phyloP scores from a whole-genome alignment of 2,888 invertebrate genomes.

The Drosophila robusta region DNA sequence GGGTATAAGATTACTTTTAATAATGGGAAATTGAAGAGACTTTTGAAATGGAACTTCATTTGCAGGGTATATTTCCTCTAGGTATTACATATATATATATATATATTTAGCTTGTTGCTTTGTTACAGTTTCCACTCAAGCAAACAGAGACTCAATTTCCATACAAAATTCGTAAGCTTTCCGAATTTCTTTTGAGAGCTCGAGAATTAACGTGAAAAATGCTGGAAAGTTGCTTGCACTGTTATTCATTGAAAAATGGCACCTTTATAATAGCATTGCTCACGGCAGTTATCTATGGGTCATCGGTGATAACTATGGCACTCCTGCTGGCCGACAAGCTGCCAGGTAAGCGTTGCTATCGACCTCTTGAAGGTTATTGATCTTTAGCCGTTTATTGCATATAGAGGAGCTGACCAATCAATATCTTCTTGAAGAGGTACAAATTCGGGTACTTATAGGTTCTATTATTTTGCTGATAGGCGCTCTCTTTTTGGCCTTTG shows the following conservation, averaged over 20 bases:
- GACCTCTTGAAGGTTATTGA: too few species aligned
- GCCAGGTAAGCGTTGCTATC: conserved; percentile 23
- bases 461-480: conserved; percentile 6
- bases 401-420: conserved; percentile 18
- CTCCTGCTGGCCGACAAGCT: not conserved
- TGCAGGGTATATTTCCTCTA: too few species aligned
- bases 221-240: conserved; percentile 12
- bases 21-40: not conserved
- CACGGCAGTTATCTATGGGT: conserved; percentile 7
- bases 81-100: too few species aligned
- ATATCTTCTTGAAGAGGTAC: conserved; percentile 4
- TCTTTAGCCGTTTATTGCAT: too few species aligned
- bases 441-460: conserved; percentile 1
- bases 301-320: not conserved
- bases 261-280: not conserved
- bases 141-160: not conserved
- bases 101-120: too few species aligned
- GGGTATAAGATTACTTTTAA: not conserved
- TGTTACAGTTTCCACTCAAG: not conserved
- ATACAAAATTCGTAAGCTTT: not conserved
- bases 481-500: conserved; percentile 4
- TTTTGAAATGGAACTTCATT: too few species aligned
- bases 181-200: not conserved
- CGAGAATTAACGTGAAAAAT: conserved; percentile 1
- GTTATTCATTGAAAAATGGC: not conserved